Evolutionary conservation across 2,113 vertebrate species (phyloP).

Genomic region (Ginglymostoma cirratum): DNA sequence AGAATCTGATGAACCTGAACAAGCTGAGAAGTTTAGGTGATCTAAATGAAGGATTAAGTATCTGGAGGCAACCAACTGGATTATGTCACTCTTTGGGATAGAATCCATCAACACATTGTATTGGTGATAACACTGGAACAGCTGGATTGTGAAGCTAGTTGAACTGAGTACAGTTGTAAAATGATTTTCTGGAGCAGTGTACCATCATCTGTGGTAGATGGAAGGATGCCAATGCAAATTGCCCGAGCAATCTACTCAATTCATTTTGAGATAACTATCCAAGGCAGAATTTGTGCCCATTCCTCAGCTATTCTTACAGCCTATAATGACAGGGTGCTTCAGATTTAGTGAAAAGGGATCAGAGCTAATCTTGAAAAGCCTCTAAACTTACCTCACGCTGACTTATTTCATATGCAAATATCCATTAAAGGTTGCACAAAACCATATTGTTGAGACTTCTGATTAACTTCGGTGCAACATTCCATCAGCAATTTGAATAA

Average conservation of each 20-base stretch:
- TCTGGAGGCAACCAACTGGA: neutral
- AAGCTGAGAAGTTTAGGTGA: neutral
- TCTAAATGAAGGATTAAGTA: neutral
- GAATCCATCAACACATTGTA: neutral
- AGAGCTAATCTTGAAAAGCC: neutral
- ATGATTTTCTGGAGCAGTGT: neutral
- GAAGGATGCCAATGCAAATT: neutral
- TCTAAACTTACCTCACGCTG: neutral
- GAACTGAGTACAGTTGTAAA: neutral
- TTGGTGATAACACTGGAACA: neutral
- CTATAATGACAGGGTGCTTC: neutral
- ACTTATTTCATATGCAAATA: neutral
- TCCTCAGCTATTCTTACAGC: neutral
- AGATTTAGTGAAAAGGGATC: neutral
- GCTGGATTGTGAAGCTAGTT: neutral
- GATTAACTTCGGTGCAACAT: neutral
- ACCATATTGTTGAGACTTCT: neutral
- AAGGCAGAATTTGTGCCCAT: neutral
- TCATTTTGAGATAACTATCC: neutral
- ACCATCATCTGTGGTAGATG: too few species aligned
- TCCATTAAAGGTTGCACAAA: neutral
- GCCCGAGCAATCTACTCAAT: neutral
- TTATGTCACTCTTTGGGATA: neutral
- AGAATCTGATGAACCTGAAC: neutral
- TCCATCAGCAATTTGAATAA: neutral